phyloP scores from a whole-genome alignment of 2,888 invertebrate genomes.

The Dione juno region DNA sequence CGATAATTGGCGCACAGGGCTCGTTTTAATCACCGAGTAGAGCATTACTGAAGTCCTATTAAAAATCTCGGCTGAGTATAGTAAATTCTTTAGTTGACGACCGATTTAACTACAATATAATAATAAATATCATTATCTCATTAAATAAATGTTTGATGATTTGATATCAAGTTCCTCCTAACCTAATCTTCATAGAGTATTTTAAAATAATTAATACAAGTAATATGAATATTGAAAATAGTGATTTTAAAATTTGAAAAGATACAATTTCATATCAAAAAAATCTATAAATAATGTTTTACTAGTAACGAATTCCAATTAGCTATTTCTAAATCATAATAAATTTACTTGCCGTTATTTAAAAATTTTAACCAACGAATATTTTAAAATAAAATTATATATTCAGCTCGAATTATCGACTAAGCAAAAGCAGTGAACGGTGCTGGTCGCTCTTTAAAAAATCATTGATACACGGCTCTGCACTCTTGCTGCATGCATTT shows the following conservation, averaged over 20 bases:
- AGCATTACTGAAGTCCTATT: conserved; percentile 45
- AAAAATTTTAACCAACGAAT: no score
- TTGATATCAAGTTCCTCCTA: no score
- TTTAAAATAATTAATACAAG: no score
- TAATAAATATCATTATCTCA: background rate
- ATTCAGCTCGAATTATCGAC: conserved; percentile 32
- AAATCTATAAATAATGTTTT: no score
- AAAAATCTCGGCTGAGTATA: conserved; percentile 43
- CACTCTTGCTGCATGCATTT: conserved; percentile 52
- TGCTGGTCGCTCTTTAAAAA: conserved; percentile 55
- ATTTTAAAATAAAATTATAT: conserved; percentile 6
- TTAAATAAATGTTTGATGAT: no score
- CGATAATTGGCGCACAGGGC: conserved; percentile 63
- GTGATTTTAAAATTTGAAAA: no score
- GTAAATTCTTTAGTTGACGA: conserved; percentile 40
- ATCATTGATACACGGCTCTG: conserved; percentile 55
- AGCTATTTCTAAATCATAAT: no score
- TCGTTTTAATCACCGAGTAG: conserved; percentile 53
- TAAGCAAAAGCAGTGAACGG: conserved; percentile 39
- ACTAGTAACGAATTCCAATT: no score
- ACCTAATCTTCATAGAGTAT: no score
- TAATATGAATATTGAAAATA: no score
- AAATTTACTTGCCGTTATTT: no score
- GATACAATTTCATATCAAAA: no score
- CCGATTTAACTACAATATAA: conserved; percentile 11